Conservation (phyloP, 2,888 invertebrate genomes). For the Trypoxylon attenuatum region DNA sequence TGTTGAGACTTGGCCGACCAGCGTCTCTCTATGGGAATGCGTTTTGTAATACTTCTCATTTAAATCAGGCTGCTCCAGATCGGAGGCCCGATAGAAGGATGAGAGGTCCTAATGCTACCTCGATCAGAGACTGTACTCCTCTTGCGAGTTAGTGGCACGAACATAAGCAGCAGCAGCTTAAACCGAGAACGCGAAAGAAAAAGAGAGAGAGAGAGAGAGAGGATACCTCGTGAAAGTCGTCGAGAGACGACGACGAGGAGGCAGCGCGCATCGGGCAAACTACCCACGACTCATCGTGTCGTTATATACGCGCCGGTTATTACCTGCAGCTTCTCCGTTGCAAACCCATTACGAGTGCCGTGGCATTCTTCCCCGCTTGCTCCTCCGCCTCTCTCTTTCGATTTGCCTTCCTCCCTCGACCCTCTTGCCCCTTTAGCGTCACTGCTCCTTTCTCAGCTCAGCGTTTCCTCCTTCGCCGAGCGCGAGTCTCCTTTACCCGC, state of each 20-base stretch:
- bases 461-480: not conserved
- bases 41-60: too few species aligned
- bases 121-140: too few species aligned
- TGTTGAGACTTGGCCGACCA: too few species aligned
- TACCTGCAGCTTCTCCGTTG: conserved; percentile 51
- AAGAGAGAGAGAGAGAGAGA: conserved; percentile 34
- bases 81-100: too few species aligned
- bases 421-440: not conserved
- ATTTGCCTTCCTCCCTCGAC: not conserved
- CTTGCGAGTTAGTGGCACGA: too few species aligned
- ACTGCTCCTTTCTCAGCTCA: conserved; percentile 6
- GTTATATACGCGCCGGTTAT: conserved; percentile 57
- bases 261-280: conserved; percentile 29
- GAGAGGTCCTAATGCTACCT: too few species aligned
- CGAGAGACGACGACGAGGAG: conserved; percentile 20
- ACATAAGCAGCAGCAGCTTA: too few species aligned
- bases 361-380: conserved; percentile 46
- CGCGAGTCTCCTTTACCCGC: not conserved
- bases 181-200: conserved; percentile 10
- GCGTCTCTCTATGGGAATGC: too few species aligned
- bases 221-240: conserved; percentile 50
- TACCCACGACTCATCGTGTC: conserved; percentile 58
- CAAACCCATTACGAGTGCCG: conserved; percentile 54
- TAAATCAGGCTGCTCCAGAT: too few species aligned
- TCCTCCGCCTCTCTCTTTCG: conserved; percentile 9